phyloP scores from a whole-genome alignment of 2,888 invertebrate species.

The Aspidiotus destructor region DNA sequence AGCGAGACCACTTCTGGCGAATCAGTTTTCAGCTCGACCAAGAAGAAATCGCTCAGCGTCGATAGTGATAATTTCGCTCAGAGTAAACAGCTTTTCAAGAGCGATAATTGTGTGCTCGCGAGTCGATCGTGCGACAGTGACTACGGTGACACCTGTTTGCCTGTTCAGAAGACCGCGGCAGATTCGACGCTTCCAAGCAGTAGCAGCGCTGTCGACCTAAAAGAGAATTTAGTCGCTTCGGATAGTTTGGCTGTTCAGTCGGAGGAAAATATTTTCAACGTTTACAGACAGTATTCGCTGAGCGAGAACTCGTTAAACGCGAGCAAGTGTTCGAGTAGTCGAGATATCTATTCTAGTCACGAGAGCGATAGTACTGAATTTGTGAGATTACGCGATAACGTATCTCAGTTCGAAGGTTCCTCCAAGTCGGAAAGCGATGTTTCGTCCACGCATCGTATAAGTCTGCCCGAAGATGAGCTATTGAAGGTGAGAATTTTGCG shows the following conservation, averaged over 20 bases:
- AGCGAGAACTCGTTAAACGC: conserved; percentile 28
- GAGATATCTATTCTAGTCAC: conserved; percentile 27
- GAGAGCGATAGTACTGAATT: conserved; percentile 28
- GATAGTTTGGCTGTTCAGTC: conserved; percentile 2
- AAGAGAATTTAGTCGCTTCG: background rate
- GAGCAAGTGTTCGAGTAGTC: conserved; percentile 24
- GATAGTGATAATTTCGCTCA: conserved; percentile 13
- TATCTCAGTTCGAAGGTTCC: conserved; percentile 27
- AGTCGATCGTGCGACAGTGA: background rate
- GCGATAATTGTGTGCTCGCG: conserved; percentile 19
- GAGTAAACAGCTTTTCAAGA: conserved; percentile 26
- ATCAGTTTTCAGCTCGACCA: background rate
- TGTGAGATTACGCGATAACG: conserved; percentile 27
- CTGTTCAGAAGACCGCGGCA: conserved; percentile 14
- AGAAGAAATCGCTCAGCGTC: conserved; percentile 17
- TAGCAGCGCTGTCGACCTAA: background rate
- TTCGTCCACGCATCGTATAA: conserved; percentile 26
- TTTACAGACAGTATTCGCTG: conserved; percentile 19
- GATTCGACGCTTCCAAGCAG: background rate
- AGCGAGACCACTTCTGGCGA: too few relatives aligned
- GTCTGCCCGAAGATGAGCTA: conserved; percentile 28
- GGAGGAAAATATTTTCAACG: conserved; percentile 25
- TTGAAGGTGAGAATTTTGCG: conserved; percentile 6
- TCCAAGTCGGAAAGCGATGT: conserved; percentile 30
- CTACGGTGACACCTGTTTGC: too few relatives aligned